Evolutionary conservation across 2,797 vertebrate species (phyloP), one percentile per base, ranked within the genome.

Genomic region (Tamandua tetradactyla): DNA sequence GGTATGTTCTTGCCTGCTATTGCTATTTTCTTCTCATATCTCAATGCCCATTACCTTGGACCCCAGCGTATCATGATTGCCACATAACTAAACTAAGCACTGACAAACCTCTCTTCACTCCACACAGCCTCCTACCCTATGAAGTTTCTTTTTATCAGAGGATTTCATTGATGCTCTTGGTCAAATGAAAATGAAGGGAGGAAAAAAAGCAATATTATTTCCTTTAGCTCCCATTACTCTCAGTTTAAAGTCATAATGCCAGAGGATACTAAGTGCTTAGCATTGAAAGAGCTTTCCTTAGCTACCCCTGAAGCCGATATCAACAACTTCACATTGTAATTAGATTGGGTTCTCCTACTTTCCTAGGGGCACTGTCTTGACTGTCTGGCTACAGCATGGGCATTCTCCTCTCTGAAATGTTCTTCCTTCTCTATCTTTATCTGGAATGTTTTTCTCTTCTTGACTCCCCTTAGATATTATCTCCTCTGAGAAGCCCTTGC

Each of bases 401-500:
- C 25, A 17, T 64, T 57, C 89, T 27, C 92, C 35, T 95, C 68
- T 10, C 4, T 72, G n/a, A 2, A 83, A 59, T 57, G 7, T 59
- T 74, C 71, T 11, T 80, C 32, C 30, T 42, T 81, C 40, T 68
- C 30, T 5, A 9, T 66, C 61, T 83, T 90, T 94, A 68, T 25
- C 59, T 49, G 47, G 44, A 69, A 80, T 57, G 55, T 72, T 40
- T 80, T 17, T 79, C n/a, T n/a, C 69, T 64, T 62, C 13, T 20
- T 37, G 57, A 32, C 5, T 47, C 20, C 23, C 14, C 13, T 79
- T 69, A 64, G 35, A 11, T 23, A 6, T 22, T 27, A 42, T 62
- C n/a, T 84, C 7, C 18, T 87, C 59, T 87, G 66, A 71, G 47
- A 95, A 75, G 66, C 12, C 52, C 75, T 75, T 79, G 37, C 64